Evolutionary conservation across 2,797 vertebrate genomes (phyloP), one percentile per base, ranked within the genome.

Genomic region (Sebastolobus alascanus): DNA sequence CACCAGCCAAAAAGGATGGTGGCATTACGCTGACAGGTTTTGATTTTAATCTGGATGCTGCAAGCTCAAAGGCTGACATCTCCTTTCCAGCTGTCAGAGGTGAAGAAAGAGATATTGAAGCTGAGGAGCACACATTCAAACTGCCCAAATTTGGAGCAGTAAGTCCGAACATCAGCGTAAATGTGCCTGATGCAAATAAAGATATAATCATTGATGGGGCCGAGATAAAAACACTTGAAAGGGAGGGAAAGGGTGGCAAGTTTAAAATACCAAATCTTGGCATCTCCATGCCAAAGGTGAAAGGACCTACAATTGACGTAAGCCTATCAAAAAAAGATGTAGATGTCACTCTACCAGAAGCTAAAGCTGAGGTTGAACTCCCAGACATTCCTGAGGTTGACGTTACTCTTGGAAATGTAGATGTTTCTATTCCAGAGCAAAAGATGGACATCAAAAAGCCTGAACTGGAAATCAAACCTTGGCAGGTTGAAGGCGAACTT

Each of bases 261-360:
- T 90, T 94, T 46, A 92, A 91, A 86, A 70, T 91, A 56, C 92
- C 91, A 68, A 82, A 69, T 63, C 22, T 93, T 8, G 55, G 73
- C 6, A 80, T 94, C 20, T 82, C 86, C 8, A 59, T 91, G 75
- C 83, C 91, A 71, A 92, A 88, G 61, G 61, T 75, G 10, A 91
- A 86, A 84, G 86, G 35, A n/a, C 63, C 77, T 46, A 75, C 83
- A 74, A 22, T 68, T 7, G 81, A 90, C 75, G 58, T 77, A 27
- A 79, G 61, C n/a, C 38, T 56, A 25, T 74, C 85, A 72, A 89
- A 87, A 0, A 94, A 93, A 25, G 93, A 91, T 6, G 33, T 91
- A 5, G 69, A 80, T 35, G 58, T 83, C 22, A 58, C 63, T 82
- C 60, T 66, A 52, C 38, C 77, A 75, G 56, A 40, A n/a, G 50